These are phyloP conservation scores for Zygogramma bicolorata DNA, from an alignment of 2,888 invertebrate species.

Conservation along the genomic window DNA sequence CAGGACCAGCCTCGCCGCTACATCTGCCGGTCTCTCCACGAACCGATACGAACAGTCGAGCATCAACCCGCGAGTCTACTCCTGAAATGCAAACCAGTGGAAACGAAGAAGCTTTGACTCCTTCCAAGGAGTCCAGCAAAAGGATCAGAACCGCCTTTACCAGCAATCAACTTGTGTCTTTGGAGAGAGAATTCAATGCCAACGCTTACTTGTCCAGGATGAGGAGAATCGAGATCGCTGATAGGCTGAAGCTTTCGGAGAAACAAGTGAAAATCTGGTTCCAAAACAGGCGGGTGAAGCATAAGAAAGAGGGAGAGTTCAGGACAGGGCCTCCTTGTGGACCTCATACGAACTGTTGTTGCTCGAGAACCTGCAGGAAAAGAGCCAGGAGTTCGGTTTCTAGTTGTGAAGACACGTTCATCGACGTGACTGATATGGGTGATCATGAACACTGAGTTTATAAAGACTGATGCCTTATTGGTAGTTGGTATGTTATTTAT, in stretches of 20 bases:
- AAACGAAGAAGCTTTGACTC: slow-evolving; percentile 67
- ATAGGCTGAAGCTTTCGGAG: slow-evolving; percentile 87
- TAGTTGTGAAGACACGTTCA: slow-evolving; percentile 62
- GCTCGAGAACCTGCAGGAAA: slow-evolving; percentile 67
- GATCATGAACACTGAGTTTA: slow-evolving; percentile 46
- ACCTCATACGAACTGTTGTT: slow-evolving; percentile 67
- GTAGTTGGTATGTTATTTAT: slow-evolving; percentile 11
- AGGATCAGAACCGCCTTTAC: slow-evolving; percentile 95
- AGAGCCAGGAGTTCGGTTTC: slow-evolving; percentile 55
- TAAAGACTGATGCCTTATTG: not conserved
- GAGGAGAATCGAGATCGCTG: slow-evolving; percentile 93
- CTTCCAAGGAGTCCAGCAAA: slow-evolving; percentile 78
- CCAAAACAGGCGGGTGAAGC: slow-evolving; percentile 92
- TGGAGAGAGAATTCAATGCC: slow-evolving; percentile 89
- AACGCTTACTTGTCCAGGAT: slow-evolving; percentile 93
- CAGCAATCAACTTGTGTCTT: slow-evolving; percentile 86
- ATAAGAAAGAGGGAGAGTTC: slow-evolving; percentile 85
- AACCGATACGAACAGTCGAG: slow-evolving; percentile 65
- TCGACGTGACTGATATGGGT: slow-evolving; percentile 63
- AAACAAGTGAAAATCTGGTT: slow-evolving; percentile 98
- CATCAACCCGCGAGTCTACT: slow-evolving; percentile 72
- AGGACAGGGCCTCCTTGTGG: slow-evolving; percentile 36
- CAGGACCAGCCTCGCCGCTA: slow-evolving; percentile 28
- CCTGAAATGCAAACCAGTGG: slow-evolving; percentile 62
- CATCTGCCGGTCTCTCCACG: slow-evolving; percentile 47